phyloP scores from a whole-genome alignment of 2,888 invertebrate species.

The Brachynemurus nebulosus region DNA sequence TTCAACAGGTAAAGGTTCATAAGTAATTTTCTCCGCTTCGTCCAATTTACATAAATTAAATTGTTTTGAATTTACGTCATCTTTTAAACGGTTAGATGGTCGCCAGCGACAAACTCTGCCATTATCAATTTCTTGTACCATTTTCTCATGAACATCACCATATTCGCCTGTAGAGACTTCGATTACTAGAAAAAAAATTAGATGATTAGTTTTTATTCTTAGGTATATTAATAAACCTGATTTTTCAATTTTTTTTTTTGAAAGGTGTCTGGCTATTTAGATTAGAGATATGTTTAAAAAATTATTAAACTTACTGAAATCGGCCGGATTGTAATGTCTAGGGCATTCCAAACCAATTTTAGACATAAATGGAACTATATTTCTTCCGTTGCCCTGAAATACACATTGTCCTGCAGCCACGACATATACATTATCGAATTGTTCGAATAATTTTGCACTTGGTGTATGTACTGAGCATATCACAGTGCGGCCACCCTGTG shows the following conservation, averaged over 20 bases:
- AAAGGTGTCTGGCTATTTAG: not conserved
- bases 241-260: not conserved
- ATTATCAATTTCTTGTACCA: conserved; percentile 55
- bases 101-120: conserved; percentile 43
- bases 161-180: conserved; percentile 73
- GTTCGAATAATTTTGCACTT: conserved; percentile 78
- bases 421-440: conserved; percentile 84
- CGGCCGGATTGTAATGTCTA: conserved; percentile 87
- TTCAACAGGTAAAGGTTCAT: conserved; percentile 10
- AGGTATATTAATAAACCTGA: not conserved
- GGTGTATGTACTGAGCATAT: conserved; percentile 96
- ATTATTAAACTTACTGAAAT: conserved; percentile 59
- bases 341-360: conserved; percentile 74
- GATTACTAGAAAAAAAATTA: conserved; percentile 42
- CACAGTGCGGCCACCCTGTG: conserved; percentile 76
- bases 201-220: not conserved
- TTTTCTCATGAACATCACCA: conserved; percentile 51
- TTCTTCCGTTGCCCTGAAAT: conserved; percentile 67
- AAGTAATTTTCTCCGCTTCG: conserved; percentile 11
- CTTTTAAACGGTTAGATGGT: conserved; percentile 11
- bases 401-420: conserved; percentile 80
- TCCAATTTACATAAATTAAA: not conserved
- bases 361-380: conserved; percentile 70
- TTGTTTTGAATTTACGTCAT: conserved; percentile 20
- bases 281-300: not conserved